Conservation (phyloP, 2,113 vertebrate species). For the Forbesichthys papilliferus region DNA sequence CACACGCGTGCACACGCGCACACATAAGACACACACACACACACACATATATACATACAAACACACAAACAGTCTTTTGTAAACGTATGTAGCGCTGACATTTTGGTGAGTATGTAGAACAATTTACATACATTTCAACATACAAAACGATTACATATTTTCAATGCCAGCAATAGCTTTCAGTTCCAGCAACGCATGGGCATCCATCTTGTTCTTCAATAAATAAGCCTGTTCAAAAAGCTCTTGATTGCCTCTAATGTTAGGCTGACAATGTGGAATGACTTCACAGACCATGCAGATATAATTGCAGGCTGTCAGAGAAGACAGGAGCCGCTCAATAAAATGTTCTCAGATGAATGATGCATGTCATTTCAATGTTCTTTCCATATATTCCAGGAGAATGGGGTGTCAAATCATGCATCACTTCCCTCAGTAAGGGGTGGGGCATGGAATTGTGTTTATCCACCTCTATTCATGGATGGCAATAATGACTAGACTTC, state of each 20-base stretch:
- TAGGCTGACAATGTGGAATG: constrained; percentile 27
- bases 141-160: too few species aligned
- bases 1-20: too few species aligned
- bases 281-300: constrained; percentile 43
- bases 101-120: too few species aligned
- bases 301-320: constrained; percentile 70
- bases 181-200: constrained; percentile 14
- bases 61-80: too few species aligned
- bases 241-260: constrained; percentile 46
- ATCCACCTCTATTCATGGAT: too few species aligned
- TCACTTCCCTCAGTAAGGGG: constrained; percentile 34
- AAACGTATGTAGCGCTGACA: too few species aligned
- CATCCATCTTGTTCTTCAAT: constrained; percentile 46
- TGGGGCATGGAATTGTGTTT: too few species aligned
- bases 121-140: too few species aligned
- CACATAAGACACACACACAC: too few species aligned
- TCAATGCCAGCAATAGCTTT: constrained; percentile 1
- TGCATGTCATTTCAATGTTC: constrained; percentile 49
- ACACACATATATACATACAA: too few species aligned
- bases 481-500: too few species aligned
- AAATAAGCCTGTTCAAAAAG: constrained; percentile 47
- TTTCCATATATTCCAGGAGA: constrained; percentile 50
- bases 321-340: constrained; percentile 42
- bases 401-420: constrained; percentile 49
- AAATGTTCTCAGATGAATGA: constrained; percentile 64